Base-by-base conservation (phyloP, 1,140 invertebrate species). In the Magallana angulata region DNA sequence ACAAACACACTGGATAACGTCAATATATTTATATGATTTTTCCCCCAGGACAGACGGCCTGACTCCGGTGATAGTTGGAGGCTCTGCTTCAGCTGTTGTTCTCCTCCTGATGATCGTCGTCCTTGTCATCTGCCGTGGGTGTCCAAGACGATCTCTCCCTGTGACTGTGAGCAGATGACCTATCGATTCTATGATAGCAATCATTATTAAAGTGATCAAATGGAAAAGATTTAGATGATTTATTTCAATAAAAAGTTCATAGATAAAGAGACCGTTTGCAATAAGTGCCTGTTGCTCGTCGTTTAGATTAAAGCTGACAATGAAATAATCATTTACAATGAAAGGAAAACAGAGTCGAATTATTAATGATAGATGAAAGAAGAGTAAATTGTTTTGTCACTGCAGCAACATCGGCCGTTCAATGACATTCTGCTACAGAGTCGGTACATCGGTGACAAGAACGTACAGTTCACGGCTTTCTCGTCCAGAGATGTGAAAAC, bases 401-500 rank as follows among this genome's bases (percentile, higher is more conserved):
- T 48, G 36, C 36, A 48, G 24, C 68, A 76, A 12, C 68, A 76
- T 36, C 68, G 36, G 36, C 68, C 68, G 24, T 76, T 76, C 24
- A 76, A 76, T 24, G 68, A 76, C 24, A 76, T 76, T 8, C 7
- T 76, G 18, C 68, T 76, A 7, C 18, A 76, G 8, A 76, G 68
- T 30, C 68, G 68, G 68, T 76, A 76, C 24, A 76, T 76, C 36
- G 68, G 68, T 6, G 68, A 76, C 24, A 76, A 76, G 24, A 76
- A 76, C 68, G 68, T 76, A 36, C 9, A 30, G 24, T 76, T 76
- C 24, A 76, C 68, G 18, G 68, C 68, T 0, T 76, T 76, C 2
- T 9, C 68, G 4, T 36, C 68, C 68, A 76, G 30, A 2, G 68
- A 76, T 30, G 1, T 30, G 68, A 18, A 76, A 76, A 76, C 24